These are phyloP conservation scores for Ellobium chinense DNA, from an alignment of 2,888 invertebrate species.

Conservation along the genomic window DNA sequence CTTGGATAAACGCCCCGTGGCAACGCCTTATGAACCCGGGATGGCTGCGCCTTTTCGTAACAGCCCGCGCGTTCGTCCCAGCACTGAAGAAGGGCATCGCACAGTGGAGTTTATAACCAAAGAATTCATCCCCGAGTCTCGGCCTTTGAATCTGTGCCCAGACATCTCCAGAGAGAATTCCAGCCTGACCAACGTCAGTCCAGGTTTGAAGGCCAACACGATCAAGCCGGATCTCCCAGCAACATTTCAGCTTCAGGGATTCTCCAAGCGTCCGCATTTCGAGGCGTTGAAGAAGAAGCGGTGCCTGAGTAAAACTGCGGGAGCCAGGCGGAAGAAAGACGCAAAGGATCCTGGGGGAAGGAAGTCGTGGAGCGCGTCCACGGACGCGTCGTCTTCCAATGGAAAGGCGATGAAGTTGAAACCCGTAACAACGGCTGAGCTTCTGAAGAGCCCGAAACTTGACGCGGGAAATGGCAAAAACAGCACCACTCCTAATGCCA, in stretches of 20 bases:
- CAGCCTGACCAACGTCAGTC: not conserved
- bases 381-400: not conserved
- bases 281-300: not conserved
- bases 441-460: not conserved
- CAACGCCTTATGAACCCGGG: slow-evolving; percentile 23
- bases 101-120: slow-evolving; percentile 34
- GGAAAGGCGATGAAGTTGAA: slow-evolving; percentile 5
- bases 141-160: slow-evolving; percentile 26
- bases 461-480: not conserved
- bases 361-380: slow-evolving; percentile 37
- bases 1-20: not conserved
- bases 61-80: not conserved
- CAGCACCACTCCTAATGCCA: not conserved
- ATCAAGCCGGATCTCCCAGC: slow-evolving; percentile 40
- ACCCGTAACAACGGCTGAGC: not conserved
- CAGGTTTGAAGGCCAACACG: slow-evolving; percentile 27
- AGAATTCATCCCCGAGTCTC: slow-evolving; percentile 17
- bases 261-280: slow-evolving; percentile 4
- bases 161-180: not conserved
- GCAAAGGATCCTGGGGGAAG: not conserved
- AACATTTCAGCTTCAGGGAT: slow-evolving; percentile 33
- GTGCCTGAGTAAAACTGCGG: slow-evolving; percentile 8
- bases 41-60: slow-evolving; percentile 21
- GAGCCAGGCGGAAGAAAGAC: not conserved
- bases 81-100: not conserved